phyloP scores from a whole-genome alignment of 2,797 vertebrate genomes.

The Helarctos malayanus region DNA sequence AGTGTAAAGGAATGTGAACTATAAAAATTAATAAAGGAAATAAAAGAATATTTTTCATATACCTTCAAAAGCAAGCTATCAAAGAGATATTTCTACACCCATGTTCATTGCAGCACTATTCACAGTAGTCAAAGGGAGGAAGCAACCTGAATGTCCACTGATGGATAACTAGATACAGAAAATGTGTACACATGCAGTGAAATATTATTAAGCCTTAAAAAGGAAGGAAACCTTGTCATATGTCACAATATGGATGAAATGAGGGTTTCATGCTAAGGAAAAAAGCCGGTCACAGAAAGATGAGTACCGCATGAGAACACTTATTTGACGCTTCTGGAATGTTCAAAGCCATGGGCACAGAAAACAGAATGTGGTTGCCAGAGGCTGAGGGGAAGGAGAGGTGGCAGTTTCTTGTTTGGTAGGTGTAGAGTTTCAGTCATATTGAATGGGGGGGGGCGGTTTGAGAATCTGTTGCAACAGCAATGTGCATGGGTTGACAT shows the following conservation, averaged over 20 bases:
- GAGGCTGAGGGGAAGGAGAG: neutral
- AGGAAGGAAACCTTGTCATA: neutral
- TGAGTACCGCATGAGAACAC: neutral
- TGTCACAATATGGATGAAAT: neutral
- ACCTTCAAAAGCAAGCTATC: neutral
- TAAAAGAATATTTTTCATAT: neutral
- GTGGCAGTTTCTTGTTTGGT: neutral
- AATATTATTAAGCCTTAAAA: neutral
- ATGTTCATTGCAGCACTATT: neutral
- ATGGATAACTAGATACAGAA: neutral
- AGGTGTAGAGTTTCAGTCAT: neutral
- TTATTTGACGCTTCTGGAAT: neutral
- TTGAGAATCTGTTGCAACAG: neutral
- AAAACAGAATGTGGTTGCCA: neutral
- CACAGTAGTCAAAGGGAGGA: neutral
- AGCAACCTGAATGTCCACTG: neutral
- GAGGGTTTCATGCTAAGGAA: neutral
- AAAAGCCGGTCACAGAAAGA: neutral
- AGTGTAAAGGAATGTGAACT: neutral
- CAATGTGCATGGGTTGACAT: neutral
- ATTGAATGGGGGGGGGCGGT: neutral
- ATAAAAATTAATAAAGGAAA: neutral
- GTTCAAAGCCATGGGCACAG: neutral
- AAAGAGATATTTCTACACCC: neutral
- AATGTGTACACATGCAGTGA: neutral